A percentile compares a stretch with the other conserved stretches of the same genome.
phyloP scores from a whole-genome alignment of 2,888 invertebrate genomes.

The Xylota sylvarum region DNA sequence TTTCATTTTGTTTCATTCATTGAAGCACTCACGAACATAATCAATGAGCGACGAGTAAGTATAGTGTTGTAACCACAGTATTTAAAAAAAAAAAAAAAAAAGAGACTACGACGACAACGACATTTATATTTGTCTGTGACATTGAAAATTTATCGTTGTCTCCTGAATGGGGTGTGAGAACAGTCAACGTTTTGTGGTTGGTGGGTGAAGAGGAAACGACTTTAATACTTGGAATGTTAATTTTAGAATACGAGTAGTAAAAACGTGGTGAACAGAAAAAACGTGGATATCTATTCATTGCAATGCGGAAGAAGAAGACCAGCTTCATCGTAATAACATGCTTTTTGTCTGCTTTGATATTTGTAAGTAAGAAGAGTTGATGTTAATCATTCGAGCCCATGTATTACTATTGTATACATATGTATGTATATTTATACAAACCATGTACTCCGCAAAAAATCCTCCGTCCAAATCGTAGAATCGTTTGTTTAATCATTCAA shows the following conservation, averaged over 20 bases:
- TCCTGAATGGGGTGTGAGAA: conserved; percentile 7
- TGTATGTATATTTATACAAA: too few relatives aligned
- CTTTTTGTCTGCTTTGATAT: too few relatives aligned
- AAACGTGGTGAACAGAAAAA: conserved; percentile 15
- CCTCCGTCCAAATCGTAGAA: too few relatives aligned
- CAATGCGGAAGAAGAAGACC: conserved; percentile 52
- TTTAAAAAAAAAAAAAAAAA: conserved; percentile 9
- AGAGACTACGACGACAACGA: conserved; percentile 19
- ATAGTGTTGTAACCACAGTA: conserved; percentile 4
- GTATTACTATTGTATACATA: too few relatives aligned
- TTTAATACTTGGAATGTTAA: conserved; percentile 26
- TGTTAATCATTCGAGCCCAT: too few relatives aligned
- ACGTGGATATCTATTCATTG: conserved; percentile 37
- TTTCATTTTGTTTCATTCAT: conserved; percentile 59
- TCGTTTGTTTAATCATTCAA: too few relatives aligned
- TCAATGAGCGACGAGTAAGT: conserved; percentile 47
- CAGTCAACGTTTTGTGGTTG: conserved; percentile 10
- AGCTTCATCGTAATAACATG: background rate
- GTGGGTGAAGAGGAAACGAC: conserved; percentile 6
- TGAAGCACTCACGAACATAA: conserved; percentile 22
- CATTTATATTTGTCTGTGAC: conserved; percentile 66
- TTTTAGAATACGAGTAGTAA: conserved; percentile 24
- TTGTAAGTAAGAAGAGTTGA: too few relatives aligned
- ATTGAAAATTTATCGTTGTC: conserved; percentile 51
- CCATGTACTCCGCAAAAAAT: too few relatives aligned